Percentiles rank a stretch among this genome's conserved stretches.
Conservation (phyloP, 2,888 invertebrate species). For the Podabrus alpinus region DNA sequence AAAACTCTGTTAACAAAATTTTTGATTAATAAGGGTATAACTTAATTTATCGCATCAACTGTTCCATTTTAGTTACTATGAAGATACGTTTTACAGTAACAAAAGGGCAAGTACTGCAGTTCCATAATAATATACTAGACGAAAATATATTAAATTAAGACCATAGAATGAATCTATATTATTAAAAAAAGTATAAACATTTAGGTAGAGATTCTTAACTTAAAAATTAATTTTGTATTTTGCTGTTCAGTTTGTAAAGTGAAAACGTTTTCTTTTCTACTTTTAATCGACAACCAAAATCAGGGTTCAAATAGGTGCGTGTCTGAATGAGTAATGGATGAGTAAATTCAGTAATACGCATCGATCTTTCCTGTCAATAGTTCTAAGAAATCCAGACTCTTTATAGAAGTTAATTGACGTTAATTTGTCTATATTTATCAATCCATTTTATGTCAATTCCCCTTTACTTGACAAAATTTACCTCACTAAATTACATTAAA, state of each 20-base stretch:
- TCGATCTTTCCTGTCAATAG: slow-evolving; percentile 47
- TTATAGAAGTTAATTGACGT: slow-evolving; percentile 48
- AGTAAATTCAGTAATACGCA: slow-evolving; percentile 42
- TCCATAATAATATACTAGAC: too few relatives aligned
- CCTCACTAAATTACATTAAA: not conserved
- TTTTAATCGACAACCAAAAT: slow-evolving; percentile 24
- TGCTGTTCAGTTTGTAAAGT: not conserved
- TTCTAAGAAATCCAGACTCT: slow-evolving; percentile 43
- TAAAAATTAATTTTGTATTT: not conserved
- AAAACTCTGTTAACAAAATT: not conserved
- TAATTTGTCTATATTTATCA: slow-evolving; percentile 49
- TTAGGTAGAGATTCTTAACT: not conserved
- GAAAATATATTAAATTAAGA: too few relatives aligned
- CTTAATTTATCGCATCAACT: not conserved
- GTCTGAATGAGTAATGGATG: slow-evolving; percentile 43
- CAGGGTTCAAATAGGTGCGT: slow-evolving; percentile 16
- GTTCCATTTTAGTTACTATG: not conserved
- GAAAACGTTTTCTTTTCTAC: slow-evolving; percentile 2
- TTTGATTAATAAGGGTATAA: not conserved
- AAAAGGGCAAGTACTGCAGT: too few relatives aligned
- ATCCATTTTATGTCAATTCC: slow-evolving; percentile 34
- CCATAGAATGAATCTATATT: too few relatives aligned
- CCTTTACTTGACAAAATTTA: not conserved
- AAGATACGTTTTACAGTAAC: not conserved
- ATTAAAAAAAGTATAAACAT: not conserved